Conservation (phyloP, 2,113 vertebrate species). For the crab-eating macaque (Macaca fascicularis) region DNA sequence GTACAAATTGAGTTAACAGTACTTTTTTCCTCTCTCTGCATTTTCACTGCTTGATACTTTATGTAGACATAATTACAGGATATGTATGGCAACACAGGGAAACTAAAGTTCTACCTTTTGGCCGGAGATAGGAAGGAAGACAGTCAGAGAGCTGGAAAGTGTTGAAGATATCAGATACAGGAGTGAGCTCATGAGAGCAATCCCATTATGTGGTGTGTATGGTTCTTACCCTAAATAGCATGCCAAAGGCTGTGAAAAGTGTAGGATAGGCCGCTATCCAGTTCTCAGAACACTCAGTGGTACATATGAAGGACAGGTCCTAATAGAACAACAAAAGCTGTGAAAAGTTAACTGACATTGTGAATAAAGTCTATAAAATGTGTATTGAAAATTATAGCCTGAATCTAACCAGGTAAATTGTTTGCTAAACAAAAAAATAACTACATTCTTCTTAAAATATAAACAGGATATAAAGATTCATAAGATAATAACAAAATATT, state of each 20-base stretch:
- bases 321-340: neutral
- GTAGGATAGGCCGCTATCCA: neutral
- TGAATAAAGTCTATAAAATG: conserved; percentile 29
- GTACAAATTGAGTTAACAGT: neutral
- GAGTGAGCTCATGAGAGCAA: neutral
- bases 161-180: neutral
- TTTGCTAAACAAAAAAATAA: neutral
- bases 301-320: neutral
- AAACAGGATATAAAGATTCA: neutral
- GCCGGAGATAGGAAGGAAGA: neutral
- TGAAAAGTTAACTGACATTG: neutral
- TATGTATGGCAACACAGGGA: neutral
- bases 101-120: neutral
- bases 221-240: neutral
- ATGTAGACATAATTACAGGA: neutral
- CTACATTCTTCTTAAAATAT: neutral
- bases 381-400: neutral
- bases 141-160: neutral
- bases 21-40: neutral
- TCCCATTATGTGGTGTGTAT: neutral
- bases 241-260: neutral
- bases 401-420: neutral
- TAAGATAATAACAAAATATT: neutral
- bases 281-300: neutral
- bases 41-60: neutral